Percentiles rank a stretch among this genome's conserved stretches.
phyloP scores from a whole-genome alignment of 1,140 invertebrate species.

The Trachymyrmex septentrionalis region DNA sequence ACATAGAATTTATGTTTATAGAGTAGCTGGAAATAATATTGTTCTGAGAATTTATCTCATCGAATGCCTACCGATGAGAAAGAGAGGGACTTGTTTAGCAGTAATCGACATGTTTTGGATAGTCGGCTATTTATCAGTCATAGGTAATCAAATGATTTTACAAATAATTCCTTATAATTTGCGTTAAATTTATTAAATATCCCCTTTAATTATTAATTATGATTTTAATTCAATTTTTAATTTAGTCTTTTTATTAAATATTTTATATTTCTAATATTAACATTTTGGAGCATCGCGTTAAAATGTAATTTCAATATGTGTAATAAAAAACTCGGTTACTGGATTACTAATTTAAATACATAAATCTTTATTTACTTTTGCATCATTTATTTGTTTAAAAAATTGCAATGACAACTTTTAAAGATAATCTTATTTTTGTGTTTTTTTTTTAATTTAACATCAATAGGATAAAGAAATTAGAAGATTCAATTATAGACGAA shows the following conservation, averaged over 20 bases:
- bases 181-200: constrained; percentile 8
- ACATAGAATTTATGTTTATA: constrained; percentile 43
- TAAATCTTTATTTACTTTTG: background rate
- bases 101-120: constrained; percentile 75
- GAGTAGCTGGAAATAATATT: constrained; percentile 76
- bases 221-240: background rate
- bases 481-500: background rate
- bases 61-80: constrained; percentile 75
- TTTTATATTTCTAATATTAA: constrained; percentile 16
- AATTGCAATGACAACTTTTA: background rate
- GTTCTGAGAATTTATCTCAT: constrained; percentile 76
- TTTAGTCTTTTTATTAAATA: constrained; percentile 22
- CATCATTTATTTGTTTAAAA: background rate
- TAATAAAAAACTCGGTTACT: background rate
- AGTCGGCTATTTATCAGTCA: constrained; percentile 68
- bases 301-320: background rate
- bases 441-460: background rate
- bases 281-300: background rate
- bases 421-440: background rate
- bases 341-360: background rate
- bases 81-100: constrained; percentile 73
- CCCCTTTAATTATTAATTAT: background rate
- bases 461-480: background rate
- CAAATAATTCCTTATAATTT: background rate
- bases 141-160: constrained; percentile 69